phyloP scores from a whole-genome alignment of 2,113 vertebrate species.

The Balaeniceps rex region DNA sequence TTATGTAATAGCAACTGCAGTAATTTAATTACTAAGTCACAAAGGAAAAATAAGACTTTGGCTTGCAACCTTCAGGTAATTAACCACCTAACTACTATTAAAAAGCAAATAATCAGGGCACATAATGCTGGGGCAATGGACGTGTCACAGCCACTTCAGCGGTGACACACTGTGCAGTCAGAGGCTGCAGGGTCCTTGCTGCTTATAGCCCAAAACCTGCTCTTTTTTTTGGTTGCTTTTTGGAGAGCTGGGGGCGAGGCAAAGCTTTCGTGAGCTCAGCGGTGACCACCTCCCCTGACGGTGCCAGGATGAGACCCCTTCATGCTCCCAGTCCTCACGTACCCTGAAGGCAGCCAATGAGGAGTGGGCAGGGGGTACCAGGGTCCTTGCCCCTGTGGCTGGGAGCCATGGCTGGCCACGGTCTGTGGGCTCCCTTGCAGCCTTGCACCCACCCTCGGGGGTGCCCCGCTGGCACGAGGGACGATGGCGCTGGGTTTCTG shows the following conservation, averaged over 20 bases:
- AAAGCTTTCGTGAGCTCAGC: neutral
- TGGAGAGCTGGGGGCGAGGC: neutral
- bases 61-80: neutral
- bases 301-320: neutral
- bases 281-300: neutral
- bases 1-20: neutral
- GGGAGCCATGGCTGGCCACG: neutral
- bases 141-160: neutral
- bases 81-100: neutral
- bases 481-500: neutral
- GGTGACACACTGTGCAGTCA: fast-evolving
- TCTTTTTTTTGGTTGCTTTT: neutral
- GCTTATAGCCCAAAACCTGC: neutral
- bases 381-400: neutral
- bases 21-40: conserved; percentile 12
- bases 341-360: neutral
- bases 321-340: fast-evolving
- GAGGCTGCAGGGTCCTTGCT: neutral
- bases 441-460: no score
- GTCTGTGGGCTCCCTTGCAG: neutral
- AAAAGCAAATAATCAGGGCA: neutral
- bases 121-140: neutral
- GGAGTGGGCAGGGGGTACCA: neutral
- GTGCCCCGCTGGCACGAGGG: fast-evolving
- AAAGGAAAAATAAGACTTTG: neutral